Evolutionary conservation across 2,113 vertebrate species (phyloP).

Genomic region (Salminus brasiliensis): DNA sequence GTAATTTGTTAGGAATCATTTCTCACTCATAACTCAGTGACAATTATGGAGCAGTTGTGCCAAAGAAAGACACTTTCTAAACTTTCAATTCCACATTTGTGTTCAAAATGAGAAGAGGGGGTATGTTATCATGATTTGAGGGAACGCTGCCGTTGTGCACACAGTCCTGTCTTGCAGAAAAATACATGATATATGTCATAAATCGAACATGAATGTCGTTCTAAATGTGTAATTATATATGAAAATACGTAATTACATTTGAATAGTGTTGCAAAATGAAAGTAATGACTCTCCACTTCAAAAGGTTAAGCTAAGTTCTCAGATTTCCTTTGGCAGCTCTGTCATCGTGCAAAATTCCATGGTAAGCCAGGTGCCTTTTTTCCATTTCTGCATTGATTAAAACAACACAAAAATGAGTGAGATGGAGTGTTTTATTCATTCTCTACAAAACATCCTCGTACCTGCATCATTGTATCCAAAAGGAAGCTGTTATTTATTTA

Average conservation of each 20-base stretch:
- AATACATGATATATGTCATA: too few species aligned
- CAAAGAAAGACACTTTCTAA: too few species aligned
- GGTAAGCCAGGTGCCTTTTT: slow-evolving; percentile 43
- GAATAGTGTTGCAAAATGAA: not conserved
- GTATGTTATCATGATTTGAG: too few species aligned
- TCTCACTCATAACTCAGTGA: not conserved
- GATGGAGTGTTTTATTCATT: slow-evolving; percentile 56
- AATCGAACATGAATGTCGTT: too few species aligned
- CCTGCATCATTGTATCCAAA: slow-evolving; percentile 72
- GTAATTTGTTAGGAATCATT: not conserved
- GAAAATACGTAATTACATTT: not conserved
- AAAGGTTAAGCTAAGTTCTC: slow-evolving; percentile 29
- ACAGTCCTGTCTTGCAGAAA: too few species aligned
- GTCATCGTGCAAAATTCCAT: slow-evolving; percentile 19
- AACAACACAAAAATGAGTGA: slow-evolving; percentile 38
- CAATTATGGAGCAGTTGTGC: not conserved
- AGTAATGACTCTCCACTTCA: not conserved
- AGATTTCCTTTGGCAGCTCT: slow-evolving; percentile 12
- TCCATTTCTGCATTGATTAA: slow-evolving; percentile 51
- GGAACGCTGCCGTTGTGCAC: too few species aligned
- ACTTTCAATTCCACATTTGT: too few species aligned
- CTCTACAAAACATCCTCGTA: slow-evolving; percentile 67
- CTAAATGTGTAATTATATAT: too few species aligned
- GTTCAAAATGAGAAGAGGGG: too few species aligned
- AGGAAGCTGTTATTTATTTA: slow-evolving; percentile 56